Evolutionary conservation across 2,888 invertebrate genomes (phyloP).

Genomic region (Ctena decussata): DNA sequence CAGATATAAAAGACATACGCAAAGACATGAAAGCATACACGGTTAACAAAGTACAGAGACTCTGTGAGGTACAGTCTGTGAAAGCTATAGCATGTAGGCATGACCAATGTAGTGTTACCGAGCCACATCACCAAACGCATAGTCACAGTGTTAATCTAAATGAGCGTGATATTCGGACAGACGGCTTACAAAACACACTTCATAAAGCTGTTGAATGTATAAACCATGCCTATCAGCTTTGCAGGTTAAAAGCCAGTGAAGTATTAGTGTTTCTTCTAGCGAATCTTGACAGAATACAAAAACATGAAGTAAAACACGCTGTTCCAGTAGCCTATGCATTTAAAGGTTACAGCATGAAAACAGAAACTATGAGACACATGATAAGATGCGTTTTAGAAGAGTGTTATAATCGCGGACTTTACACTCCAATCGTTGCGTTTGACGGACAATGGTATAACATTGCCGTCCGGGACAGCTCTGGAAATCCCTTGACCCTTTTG

Average conservation of each 20-base stretch:
- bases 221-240: not conserved
- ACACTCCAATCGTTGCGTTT: slow-evolving; percentile 46
- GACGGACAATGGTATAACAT: slow-evolving; percentile 53
- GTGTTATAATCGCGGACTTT: slow-evolving; percentile 38
- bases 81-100: not conserved
- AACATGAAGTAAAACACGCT: slow-evolving; percentile 20
- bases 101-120: not conserved
- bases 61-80: not conserved
- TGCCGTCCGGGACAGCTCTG: slow-evolving; percentile 25
- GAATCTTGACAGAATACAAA: slow-evolving; percentile 33
- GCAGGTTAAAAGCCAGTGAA: slow-evolving; percentile 35
- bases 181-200: not conserved
- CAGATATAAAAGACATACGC: not conserved
- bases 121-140: not conserved
- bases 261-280: slow-evolving; percentile 50
- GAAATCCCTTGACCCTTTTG: slow-evolving; percentile 37
- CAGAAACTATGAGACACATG: slow-evolving; percentile 23
- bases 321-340: slow-evolving; percentile 48
- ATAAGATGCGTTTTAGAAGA: slow-evolving; percentile 24
- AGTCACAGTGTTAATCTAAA: not conserved
- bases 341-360: slow-evolving; percentile 52
- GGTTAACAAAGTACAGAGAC: not conserved
- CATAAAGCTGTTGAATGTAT: not conserved
- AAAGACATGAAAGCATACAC: not conserved
- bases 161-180: not conserved